phyloP scores from a whole-genome alignment of 1,140 invertebrate species.

The Armadillidium nasatum region DNA sequence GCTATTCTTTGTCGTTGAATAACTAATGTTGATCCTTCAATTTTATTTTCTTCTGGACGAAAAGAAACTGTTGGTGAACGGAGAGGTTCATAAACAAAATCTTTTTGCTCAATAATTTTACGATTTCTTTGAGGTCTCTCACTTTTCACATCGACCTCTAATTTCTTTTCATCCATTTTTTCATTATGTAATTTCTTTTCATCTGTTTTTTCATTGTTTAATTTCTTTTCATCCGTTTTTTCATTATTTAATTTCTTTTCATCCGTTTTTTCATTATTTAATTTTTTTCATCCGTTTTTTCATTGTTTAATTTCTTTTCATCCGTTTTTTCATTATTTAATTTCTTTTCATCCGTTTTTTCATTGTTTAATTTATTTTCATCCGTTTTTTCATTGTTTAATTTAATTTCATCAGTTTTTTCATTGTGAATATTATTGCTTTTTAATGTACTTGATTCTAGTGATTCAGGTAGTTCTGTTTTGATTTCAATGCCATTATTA shows the following conservation, averaged over 20 bases:
- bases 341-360: background rate
- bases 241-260: too few species aligned
- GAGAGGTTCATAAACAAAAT: conserved; percentile 19
- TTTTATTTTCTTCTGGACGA: too few species aligned
- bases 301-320: too few species aligned
- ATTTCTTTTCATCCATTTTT: background rate
- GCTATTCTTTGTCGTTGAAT: too few species aligned
- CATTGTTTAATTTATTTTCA: too few species aligned
- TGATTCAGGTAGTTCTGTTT: background rate
- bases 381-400: background rate
- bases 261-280: too few species aligned
- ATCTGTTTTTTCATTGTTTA: background rate
- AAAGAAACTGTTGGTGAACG: too few species aligned
- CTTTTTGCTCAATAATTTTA: conserved; percentile 17
- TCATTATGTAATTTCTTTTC: too few species aligned
- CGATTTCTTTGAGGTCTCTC: conserved; percentile 17
- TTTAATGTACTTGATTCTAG: background rate
- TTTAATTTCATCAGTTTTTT: background rate
- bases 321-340: too few species aligned
- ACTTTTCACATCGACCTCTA: background rate
- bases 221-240: too few species aligned
- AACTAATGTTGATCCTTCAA: too few species aligned
- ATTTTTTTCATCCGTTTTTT: background rate
- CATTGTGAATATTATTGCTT: background rate
- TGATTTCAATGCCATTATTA: background rate